These are phyloP conservation scores for Lepidocyrtoides sp. DNA, from an alignment of 2,888 invertebrate genomes.

Conservation along the genomic window DNA sequence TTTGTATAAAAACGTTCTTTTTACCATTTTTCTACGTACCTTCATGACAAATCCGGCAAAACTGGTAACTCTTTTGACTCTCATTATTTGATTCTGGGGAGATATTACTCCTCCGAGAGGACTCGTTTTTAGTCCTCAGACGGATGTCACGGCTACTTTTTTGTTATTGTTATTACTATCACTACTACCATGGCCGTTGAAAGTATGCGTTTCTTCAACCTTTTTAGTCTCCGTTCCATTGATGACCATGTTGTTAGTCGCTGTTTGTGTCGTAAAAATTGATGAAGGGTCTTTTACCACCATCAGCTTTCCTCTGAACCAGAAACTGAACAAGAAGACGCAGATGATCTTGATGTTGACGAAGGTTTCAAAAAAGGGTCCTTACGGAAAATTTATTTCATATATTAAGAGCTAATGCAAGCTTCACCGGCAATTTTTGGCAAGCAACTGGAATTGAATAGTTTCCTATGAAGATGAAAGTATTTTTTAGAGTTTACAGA, in stretches of 20 bases:
- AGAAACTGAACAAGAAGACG: not conserved
- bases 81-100: slow-evolving; percentile 67
- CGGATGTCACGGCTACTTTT: not conserved
- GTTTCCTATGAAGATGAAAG: not conserved
- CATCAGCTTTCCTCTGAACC: not conserved
- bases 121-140: slow-evolving; percentile 51
- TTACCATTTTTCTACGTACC: slow-evolving; percentile 57
- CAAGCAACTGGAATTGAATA: not conserved
- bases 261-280: slow-evolving; percentile 32
- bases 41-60: slow-evolving; percentile 85
- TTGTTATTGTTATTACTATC: not conserved
- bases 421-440: not conserved
- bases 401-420: not conserved
- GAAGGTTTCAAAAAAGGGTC: not conserved
- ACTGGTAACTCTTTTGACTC: slow-evolving; percentile 79
- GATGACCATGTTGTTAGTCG: not conserved
- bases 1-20: not conserved
- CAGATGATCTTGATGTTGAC: slow-evolving; percentile 8
- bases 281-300: slow-evolving; percentile 5
- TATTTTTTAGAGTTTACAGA: not conserved
- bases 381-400: slow-evolving; percentile 2
- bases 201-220: not conserved
- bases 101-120: not conserved
- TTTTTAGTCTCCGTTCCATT: not conserved
- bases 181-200: not conserved